phyloP scores from a whole-genome alignment of 2,888 invertebrate species.

The Podotricha telesiphe region DNA sequence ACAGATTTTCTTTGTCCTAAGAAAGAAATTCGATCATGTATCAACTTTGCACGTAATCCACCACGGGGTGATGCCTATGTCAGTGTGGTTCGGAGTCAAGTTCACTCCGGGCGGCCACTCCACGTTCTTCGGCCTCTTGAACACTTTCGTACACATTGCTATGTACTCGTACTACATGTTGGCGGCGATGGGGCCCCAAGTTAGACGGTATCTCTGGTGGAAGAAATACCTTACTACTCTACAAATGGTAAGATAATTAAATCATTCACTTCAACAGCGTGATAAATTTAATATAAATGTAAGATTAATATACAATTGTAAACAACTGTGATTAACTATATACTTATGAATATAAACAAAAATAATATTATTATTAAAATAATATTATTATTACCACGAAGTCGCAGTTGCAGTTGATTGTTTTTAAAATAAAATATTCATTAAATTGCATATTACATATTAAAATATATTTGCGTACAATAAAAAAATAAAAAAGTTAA shows the following conservation, averaged over 20 bases:
- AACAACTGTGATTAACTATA: too few species aligned
- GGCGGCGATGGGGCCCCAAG: slow-evolving; percentile 93
- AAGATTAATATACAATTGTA: too few species aligned
- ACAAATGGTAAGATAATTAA: slow-evolving; percentile 88
- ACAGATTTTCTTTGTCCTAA: slow-evolving; percentile 96
- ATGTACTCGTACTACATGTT: slow-evolving; percentile 98
- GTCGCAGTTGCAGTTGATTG: too few species aligned
- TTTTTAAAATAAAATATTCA: slow-evolving; percentile 12
- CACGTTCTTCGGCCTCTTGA: slow-evolving; percentile 96
- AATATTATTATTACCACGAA: too few species aligned
- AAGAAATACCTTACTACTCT: slow-evolving; percentile 96
- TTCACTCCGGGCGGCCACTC: slow-evolving; percentile 98
- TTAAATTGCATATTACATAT: slow-evolving; percentile 8
- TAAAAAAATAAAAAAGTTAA: neutral
- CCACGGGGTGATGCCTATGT: slow-evolving; percentile 98
- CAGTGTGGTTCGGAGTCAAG: slow-evolving; percentile 98
- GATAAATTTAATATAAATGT: too few species aligned
- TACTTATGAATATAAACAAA: too few species aligned
- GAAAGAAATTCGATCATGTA: slow-evolving; percentile 97
- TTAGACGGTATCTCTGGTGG: slow-evolving; percentile 97
- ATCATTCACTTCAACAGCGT: too few species aligned
- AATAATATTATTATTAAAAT: too few species aligned
- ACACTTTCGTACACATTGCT: slow-evolving; percentile 98
- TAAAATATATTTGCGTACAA: slow-evolving; percentile 16
- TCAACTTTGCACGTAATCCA: slow-evolving; percentile 97